Evolutionary conservation across 1,140 invertebrate genomes (phyloP), one percentile per base, ranked within the genome.

Genomic region (Melipona quadrifasciata): DNA sequence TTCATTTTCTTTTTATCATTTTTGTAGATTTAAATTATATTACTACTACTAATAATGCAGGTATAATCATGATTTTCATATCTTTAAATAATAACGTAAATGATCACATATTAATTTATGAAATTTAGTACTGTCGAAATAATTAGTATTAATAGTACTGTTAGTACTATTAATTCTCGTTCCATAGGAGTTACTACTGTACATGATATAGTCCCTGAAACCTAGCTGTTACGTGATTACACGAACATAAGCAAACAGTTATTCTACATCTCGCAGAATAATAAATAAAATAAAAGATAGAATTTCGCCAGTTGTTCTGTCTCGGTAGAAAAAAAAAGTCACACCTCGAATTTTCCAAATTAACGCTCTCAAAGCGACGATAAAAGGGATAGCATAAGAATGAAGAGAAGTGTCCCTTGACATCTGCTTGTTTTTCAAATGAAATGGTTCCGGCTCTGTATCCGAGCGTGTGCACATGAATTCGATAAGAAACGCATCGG

Each of bases 381-480:
- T 21, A 55, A 21, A 47, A 17, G 0, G 8, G 31, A 58, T 75
- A 57, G 31, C 1, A 24, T 27, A 10, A 31, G 2, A 74, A 74
- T 31, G 2, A 39, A 34, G 58, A n/a, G 58, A 67, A n/a, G n/a
- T n/a, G 8, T 6, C 76, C 61, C 34, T 65, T 67, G n/a, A 65
- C 58, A 65, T 75, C 27, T 58, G 73, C 57, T 39, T 19, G 10
- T 55, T 85, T 79, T 72, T 19, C 8, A 39, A 72, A 11, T 11
- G 21, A 51, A 55, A 68, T 47, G 65, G 16, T 64, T 77, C 65
- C 57, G 31, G 53, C 39, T 39, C 39, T 39, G 5, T 39, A 71
- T 27, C 34, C 16, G 10, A 21, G n/a, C 24, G 5, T 31, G 31
- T 10, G 34, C 21, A 11, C 8, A 24, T n/a, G n/a, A 24, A 34